Conservation (phyloP, 2,113 vertebrate species). For the Lamprotornis superbus region DNA sequence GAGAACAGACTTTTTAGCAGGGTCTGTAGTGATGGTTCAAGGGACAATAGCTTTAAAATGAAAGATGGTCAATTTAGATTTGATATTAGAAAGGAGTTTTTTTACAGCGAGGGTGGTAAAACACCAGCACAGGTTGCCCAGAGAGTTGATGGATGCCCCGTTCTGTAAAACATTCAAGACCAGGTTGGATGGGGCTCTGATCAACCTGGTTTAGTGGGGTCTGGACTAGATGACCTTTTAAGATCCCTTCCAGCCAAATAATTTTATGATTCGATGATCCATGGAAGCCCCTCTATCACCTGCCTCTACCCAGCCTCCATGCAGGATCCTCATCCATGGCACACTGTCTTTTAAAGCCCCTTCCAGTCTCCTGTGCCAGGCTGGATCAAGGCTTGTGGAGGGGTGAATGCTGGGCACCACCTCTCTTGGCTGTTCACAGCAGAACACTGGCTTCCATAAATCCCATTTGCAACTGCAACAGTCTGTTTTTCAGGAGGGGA, state of each 20-base stretch:
- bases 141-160: background rate
- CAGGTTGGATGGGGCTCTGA: background rate
- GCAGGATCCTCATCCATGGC: background rate
- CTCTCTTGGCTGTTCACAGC: background rate
- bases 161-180: background rate
- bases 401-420: background rate
- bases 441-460: background rate
- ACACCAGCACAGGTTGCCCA: background rate
- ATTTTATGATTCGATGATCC: background rate
- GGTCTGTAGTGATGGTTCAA: background rate
- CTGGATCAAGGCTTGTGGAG: background rate
- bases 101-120: background rate
- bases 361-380: background rate
- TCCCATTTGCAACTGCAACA: background rate
- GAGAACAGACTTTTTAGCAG: background rate
- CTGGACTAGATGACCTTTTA: background rate
- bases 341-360: background rate
- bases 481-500: background rate
- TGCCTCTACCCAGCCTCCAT: background rate
- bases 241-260: background rate
- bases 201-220: background rate
- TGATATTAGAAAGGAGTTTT: background rate
- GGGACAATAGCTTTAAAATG: background rate
- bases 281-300: accelerated
- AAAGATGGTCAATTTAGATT: background rate